A percentile compares a stretch with the other conserved stretches of the same genome.
Conservation (phyloP, 2,797 vertebrate species). For the Pteronotus mesoamericanus region DNA sequence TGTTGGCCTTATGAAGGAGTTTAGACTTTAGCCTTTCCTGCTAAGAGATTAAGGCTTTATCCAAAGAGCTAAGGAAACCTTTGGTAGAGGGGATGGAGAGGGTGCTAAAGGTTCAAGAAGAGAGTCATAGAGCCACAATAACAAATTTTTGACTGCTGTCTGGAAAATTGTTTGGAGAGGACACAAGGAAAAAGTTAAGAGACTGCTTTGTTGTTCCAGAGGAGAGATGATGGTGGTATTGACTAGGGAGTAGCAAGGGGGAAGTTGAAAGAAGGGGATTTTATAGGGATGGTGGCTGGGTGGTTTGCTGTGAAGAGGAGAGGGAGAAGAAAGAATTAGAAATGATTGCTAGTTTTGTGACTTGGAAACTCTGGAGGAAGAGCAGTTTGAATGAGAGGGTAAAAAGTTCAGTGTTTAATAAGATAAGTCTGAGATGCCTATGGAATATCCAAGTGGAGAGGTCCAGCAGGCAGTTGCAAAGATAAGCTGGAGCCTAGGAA, state of each 20-base stretch:
- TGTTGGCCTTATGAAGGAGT: not conserved
- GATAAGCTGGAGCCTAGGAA: not conserved
- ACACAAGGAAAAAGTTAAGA: slow-evolving; percentile 22
- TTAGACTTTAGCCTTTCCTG: slow-evolving; percentile 10
- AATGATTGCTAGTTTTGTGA: slow-evolving; percentile 1
- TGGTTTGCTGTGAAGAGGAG: not conserved
- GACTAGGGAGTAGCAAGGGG: not conserved
- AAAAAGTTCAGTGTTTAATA: not conserved
- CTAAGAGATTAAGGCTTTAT: not conserved
- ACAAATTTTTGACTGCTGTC: slow-evolving; percentile 9
- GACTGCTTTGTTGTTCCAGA: not conserved
- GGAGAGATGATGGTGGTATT: not conserved
- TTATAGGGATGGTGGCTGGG: not conserved
- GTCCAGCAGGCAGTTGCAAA: not conserved
- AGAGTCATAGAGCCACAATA: not conserved
- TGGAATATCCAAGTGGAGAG: not conserved
- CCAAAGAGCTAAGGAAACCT: slow-evolving; percentile 48
- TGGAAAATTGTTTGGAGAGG: not conserved
- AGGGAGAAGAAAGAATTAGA: slow-evolving; percentile 7
- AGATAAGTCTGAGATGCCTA: not conserved
- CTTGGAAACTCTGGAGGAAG: slow-evolving; percentile 6
- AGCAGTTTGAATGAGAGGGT: not conserved
- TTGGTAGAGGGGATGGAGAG: not conserved
- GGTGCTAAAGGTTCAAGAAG: slow-evolving; percentile 7
- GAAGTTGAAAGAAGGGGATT: not conserved